These are phyloP conservation scores for Microcebus griseorufus DNA, from an alignment of 2,113 vertebrate species.

Conservation along the genomic window DNA sequence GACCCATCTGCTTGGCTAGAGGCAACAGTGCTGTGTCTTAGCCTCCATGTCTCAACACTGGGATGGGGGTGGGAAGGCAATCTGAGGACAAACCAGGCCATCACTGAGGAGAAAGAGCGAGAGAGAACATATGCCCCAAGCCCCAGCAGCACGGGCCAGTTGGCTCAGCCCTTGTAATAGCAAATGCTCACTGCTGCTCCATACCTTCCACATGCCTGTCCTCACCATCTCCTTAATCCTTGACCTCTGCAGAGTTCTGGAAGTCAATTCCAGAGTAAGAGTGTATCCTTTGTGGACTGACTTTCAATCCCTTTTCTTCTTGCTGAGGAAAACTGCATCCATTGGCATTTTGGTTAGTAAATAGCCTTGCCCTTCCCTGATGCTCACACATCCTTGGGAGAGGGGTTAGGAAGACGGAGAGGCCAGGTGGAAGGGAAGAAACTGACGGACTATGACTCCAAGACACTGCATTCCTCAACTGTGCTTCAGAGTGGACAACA, in stretches of 20 bases:
- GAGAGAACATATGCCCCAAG: neutral
- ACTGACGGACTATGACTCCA: neutral
- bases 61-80: neutral
- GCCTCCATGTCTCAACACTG: neutral
- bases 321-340: neutral
- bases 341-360: neutral
- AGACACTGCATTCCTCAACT: neutral
- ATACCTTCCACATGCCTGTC: neutral
- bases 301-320: neutral
- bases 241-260: constrained; percentile 9
- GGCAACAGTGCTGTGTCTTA: neutral
- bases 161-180: neutral
- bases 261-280: neutral
- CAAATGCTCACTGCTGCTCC: neutral
- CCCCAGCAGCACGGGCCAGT: neutral
- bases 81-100: neutral
- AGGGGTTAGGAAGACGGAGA: neutral
- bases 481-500: neutral
- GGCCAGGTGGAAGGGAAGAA: neutral
- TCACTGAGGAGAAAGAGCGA: neutral
- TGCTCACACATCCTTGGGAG: neutral
- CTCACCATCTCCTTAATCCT: neutral
- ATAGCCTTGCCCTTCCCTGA: neutral
- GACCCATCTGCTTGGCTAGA: neutral
- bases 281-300: neutral